Base-by-base conservation (phyloP, 2,888 invertebrate genomes). In the Calliscelio sp. region DNA sequence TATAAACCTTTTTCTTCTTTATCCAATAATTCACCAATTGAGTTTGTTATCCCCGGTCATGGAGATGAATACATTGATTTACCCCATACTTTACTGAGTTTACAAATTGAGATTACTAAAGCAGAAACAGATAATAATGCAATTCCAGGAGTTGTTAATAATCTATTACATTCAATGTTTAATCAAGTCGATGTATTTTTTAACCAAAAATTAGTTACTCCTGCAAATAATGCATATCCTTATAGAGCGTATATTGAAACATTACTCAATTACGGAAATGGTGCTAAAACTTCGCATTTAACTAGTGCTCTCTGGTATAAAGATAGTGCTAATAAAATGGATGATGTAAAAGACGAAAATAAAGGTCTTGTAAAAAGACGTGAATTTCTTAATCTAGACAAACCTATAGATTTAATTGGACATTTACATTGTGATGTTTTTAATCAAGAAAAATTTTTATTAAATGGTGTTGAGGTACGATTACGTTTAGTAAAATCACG, bases 211-310 rank as follows among this genome's bases (percentile, higher is more conserved):
- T 41, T 88, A 5, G 82, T 89, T 8, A 88, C 87, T 0, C 85
- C 88, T 1, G 79, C 86, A 16, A 88, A 86, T 46, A 87, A 87
- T 53, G 85, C 86, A 7, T 90, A 88, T 24, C 78, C 87, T 0
- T 90, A 89, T 70, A 61, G 89, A 18, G 85, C 88, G 0, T 89
- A 89, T 16, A 87, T 89, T 20, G 87, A 88, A 78, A 86, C 84
- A n/a, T 51, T 87, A 5, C 57, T 88, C 4, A 88, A 87, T 82
- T 88, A 87, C 53, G 84, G 80, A n/a, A 11, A 20, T 6, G 46
- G 46, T 6, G 86, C 88, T 14, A 85, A 88, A 80, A 35, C 75
- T 8, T 86, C 85, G 14, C 88, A 89, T 63, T 81, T 89, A 2
- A 81, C 87, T 0, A 66, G 32, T 4, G 32, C 28, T 1, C 24